Conservation (phyloP, 37 sponge, comb jelly and placozoan genomes). For the Beroe forskalii region DNA sequence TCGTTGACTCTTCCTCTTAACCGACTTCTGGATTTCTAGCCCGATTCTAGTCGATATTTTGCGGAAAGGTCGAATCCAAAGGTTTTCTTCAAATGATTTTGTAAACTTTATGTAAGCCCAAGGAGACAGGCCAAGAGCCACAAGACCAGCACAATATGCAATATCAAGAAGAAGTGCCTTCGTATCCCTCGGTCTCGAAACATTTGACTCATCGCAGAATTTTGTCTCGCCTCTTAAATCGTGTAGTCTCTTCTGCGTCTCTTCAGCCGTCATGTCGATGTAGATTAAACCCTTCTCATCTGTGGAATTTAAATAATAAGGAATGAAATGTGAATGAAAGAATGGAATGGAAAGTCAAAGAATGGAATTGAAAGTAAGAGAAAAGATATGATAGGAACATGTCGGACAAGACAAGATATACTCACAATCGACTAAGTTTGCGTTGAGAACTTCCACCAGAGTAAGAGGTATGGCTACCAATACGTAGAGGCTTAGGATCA, state of each 20-base stretch:
- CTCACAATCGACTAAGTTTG: not conserved
- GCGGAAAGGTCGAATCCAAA: not conserved
- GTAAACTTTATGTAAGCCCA: constrained; percentile 65
- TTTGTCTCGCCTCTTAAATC: no score
- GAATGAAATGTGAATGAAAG: no score
- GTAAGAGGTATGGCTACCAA: constrained; percentile 46
- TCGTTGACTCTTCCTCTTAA: constrained; percentile 24
- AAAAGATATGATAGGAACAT: no score
- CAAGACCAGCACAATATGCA: not conserved
- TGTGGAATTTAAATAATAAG: no score
- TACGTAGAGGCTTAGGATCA: constrained; percentile 29
- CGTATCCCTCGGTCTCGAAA: not conserved
- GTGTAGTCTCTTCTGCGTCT: no score
- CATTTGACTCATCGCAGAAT: not conserved
- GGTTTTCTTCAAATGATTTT: constrained; percentile 58
- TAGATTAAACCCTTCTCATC: no score
- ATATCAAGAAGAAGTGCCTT: not conserved
- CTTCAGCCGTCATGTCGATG: no score
- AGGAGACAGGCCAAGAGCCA: constrained; percentile 14
- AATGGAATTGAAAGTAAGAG: no score
- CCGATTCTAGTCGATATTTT: not conserved
- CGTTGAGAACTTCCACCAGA: not conserved
- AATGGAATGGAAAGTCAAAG: no score
- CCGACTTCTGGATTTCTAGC: not conserved
- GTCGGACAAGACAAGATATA: no score